Base-by-base conservation (phyloP, 2,888 invertebrate genomes). In the Tromatobia lineatoria region DNA sequence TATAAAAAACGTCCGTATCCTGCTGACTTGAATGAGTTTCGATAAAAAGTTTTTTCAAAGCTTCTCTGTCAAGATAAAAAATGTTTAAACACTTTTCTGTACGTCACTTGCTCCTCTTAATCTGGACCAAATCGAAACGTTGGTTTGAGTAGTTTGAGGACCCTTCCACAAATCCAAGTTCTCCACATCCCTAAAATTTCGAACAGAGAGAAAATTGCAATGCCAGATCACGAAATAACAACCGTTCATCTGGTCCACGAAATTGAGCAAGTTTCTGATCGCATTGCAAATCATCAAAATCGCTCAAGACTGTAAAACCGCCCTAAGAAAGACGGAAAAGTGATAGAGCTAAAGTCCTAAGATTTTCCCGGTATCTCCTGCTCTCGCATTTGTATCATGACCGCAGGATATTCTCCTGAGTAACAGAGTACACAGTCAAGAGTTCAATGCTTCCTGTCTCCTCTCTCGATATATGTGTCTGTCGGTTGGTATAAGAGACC, bases 391-490 rank as follows among this genome's bases (percentile, higher is more conserved):
- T 38, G 38, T 64, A 50, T 52, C 29, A 52, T 50, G 20, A 64
- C 25, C 45, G 11, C 74, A 50, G 64, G 20, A 64, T 52, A 75
- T 75, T 64, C 64, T 50, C 25, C 61, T 2, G 29, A 20, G 3
- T 74, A 11, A 59, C 38, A 23, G 61, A 61, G n/a, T 34, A 34
- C 20, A 54, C 45, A 45, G 64, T 20, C 6, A 8, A 64, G 74
- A 75, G 74, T 75, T 75, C 74, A 75, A 64, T 38, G 74, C 38
- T 67, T 54, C 69, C 80, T 82, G 61, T 76, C 77, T 70, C 74
- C 84, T 67, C 54, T 77, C 54, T 77, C 66, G 34, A 50, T 64
- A 75, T 75, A 64, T 69, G 67, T 61, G 83, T 80, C 76, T 47
- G 59, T 73, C 73, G 73, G 54, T 80, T 69, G 76, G 54, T 71